Evolutionary conservation across 2,888 invertebrate species (phyloP).

Genomic region (Bruchidius siliquastri): DNA sequence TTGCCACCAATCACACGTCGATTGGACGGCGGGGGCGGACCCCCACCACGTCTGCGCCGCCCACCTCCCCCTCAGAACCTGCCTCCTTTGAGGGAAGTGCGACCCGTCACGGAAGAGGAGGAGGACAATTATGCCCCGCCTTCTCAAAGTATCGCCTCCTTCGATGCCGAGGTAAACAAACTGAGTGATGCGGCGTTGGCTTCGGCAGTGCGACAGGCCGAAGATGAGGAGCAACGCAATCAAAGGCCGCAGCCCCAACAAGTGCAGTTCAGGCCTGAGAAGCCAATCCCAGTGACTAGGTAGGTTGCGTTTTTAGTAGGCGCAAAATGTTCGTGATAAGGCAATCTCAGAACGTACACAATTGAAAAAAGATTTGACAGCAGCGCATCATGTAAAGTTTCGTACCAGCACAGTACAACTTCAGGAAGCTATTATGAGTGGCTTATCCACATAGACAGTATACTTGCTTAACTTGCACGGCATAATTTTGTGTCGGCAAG

Average conservation of each 20-base stretch:
- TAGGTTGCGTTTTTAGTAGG: not conserved
- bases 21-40: constrained; percentile 33
- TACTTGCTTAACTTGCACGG: no score
- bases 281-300: constrained; percentile 39
- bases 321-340: no score
- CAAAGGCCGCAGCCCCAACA: constrained; percentile 22
- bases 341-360: no score
- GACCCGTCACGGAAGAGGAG: constrained; percentile 65
- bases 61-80: constrained; percentile 21
- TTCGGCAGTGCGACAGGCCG: constrained; percentile 30
- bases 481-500: no score
- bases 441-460: no score
- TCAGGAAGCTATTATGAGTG: no score
- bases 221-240: constrained; percentile 15
- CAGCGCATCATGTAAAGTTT: no score
- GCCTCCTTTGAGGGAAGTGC: constrained; percentile 56
- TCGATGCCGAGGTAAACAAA: constrained; percentile 39
- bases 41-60: constrained; percentile 28
- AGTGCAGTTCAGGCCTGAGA: constrained; percentile 39
- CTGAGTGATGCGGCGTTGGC: constrained; percentile 32
- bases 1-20: constrained; percentile 41
- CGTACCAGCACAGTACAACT: no score
- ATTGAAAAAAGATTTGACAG: no score
- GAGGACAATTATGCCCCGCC: constrained; percentile 56
- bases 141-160: constrained; percentile 29